Conservation (phyloP, 2,113 vertebrate genomes). For the Arenaria interpres region DNA sequence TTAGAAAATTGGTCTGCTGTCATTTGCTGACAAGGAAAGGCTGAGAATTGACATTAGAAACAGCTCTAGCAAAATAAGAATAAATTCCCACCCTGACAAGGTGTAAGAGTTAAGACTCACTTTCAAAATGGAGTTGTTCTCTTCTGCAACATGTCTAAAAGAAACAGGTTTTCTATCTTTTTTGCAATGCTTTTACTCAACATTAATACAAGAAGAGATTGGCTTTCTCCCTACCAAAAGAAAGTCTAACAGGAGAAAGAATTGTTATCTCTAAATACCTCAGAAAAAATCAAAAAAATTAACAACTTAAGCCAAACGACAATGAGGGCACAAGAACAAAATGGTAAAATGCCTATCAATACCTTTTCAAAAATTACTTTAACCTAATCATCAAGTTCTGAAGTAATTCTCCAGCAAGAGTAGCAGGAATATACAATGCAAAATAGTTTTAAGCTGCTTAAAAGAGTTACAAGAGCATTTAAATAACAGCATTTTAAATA, state of each 20-base stretch:
- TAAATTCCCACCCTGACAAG: background rate
- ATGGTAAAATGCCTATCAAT: fast-evolving
- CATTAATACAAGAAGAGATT: background rate
- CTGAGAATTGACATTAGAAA: background rate
- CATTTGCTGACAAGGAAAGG: background rate
- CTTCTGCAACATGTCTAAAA: background rate
- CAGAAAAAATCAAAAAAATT: no score
- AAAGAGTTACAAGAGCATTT: background rate
- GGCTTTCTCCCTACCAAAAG: background rate
- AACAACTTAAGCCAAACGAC: background rate
- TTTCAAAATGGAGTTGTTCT: background rate
- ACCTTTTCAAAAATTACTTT: background rate
- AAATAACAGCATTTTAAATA: background rate
- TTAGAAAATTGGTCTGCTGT: background rate
- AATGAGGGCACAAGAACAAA: background rate
- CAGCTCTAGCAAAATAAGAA: background rate
- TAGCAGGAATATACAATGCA: background rate
- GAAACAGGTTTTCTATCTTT: background rate
- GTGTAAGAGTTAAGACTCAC: background rate
- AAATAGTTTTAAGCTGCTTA: background rate
- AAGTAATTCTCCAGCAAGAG: background rate
- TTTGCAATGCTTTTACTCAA: background rate
- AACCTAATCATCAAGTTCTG: background rate
- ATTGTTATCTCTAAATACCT: background rate
- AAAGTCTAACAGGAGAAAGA: background rate